Conservation (phyloP, 2,888 invertebrate species). For the Formica aserva region DNA sequence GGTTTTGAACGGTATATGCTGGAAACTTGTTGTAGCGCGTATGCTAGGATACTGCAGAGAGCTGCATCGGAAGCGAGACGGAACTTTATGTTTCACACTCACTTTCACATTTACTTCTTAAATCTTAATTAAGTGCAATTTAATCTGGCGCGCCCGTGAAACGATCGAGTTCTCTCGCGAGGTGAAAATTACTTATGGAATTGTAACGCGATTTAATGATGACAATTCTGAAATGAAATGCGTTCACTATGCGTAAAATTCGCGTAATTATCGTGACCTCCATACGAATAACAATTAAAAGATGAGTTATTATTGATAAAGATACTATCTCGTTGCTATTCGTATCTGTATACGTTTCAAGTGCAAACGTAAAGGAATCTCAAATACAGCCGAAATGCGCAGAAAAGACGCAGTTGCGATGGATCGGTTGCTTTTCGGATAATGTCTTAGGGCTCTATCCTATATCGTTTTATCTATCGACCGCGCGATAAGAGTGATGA, state of each 20-base stretch:
- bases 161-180: background rate
- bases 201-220: background rate
- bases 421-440: background rate
- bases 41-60: constrained; percentile 68
- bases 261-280: background rate
- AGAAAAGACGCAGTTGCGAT: background rate
- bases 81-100: background rate
- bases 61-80: constrained; percentile 58
- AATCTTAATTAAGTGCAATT: constrained; percentile 2
- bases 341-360: background rate
- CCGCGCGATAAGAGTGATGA: constrained; percentile 33
- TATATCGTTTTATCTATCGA: constrained; percentile 37
- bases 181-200: background rate
- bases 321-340: background rate
- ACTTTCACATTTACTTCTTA: background rate
- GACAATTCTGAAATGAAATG: background rate
- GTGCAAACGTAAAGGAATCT: background rate
- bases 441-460: background rate
- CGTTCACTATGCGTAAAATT: background rate
- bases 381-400: background rate
- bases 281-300: background rate
- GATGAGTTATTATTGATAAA: background rate
- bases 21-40: constrained; percentile 58
- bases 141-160: background rate
- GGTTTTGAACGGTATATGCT: constrained; percentile 43